These are phyloP conservation scores for Peribatodes rhomboidaria DNA, from an alignment of 2,888 invertebrate species.

Conservation along the genomic window DNA sequence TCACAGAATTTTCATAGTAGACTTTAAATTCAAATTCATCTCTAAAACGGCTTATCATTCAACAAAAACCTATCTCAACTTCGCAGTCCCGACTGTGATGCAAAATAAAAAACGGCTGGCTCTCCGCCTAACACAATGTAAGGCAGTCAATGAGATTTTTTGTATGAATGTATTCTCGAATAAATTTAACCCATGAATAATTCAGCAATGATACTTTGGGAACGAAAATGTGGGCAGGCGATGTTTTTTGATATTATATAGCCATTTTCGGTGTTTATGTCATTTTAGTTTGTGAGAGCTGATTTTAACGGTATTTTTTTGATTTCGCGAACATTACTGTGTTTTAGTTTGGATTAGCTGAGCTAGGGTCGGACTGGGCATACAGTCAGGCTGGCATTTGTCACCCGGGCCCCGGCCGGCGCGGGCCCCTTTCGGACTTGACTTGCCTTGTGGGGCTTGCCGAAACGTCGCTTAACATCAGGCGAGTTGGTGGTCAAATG, in stretches of 20 bases:
- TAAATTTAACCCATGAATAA: slow-evolving; percentile 42
- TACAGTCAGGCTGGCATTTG: no score
- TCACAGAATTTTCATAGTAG: neutral
- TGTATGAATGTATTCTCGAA: slow-evolving; percentile 45
- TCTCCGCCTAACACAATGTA: slow-evolving; percentile 39
- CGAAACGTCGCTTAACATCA: no score
- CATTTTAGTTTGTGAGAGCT: neutral
- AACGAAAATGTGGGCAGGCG: slow-evolving; percentile 29
- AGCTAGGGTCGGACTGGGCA: no score
- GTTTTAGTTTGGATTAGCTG: neutral
- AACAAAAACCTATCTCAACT: neutral
- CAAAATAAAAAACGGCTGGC: slow-evolving; percentile 12
- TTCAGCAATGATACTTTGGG: slow-evolving; percentile 33
- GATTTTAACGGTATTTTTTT: neutral
- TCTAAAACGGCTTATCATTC: neutral
- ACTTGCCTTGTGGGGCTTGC: no score
- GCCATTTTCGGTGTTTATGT: slow-evolving; percentile 20
- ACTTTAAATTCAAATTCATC: neutral
- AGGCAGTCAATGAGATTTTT: slow-evolving; percentile 45
- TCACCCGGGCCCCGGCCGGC: no score
- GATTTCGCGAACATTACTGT: neutral
- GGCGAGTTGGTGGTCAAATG: no score
- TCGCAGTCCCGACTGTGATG: neutral
- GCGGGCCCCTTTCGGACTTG: no score
- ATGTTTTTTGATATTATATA: slow-evolving; percentile 24